Evolutionary conservation across 2,888 invertebrate genomes (phyloP).

Genomic region (Coelogynopora nodosa): DNA sequence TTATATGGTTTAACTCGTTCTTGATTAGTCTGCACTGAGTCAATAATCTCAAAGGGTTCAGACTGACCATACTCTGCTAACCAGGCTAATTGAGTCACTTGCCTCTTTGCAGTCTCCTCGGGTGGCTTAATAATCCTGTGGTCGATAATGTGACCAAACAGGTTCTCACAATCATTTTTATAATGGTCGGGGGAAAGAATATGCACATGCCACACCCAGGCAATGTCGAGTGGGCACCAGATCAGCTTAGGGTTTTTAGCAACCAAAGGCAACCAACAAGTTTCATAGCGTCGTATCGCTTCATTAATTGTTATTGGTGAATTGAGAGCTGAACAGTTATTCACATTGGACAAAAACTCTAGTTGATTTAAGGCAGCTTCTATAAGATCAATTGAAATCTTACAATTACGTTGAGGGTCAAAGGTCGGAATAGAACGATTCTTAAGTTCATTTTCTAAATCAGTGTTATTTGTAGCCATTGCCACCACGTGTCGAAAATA

Average conservation of each 20-base stretch:
- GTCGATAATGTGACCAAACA: slow-evolving; percentile 58
- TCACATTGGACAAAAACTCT: slow-evolving; percentile 6
- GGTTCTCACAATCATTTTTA: slow-evolving; percentile 53
- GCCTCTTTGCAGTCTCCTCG: neutral
- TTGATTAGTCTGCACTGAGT: slow-evolving; percentile 42
- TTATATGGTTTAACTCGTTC: slow-evolving; percentile 43
- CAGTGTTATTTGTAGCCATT: no score
- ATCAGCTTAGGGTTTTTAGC: slow-evolving; percentile 51
- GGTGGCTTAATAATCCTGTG: slow-evolving; percentile 56
- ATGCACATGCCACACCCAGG: slow-evolving; percentile 64
- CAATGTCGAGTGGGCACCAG: slow-evolving; percentile 63
- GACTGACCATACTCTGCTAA: slow-evolving; percentile 26
- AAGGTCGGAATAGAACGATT: no score
- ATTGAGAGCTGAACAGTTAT: slow-evolving; percentile 6
- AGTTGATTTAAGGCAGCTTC: slow-evolving; percentile 35
- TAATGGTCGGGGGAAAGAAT: slow-evolving; percentile 58
- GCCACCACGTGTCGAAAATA: no score
- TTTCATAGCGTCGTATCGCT: slow-evolving; percentile 63
- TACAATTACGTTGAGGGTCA: no score
- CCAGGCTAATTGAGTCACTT: neutral
- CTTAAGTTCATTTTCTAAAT: no score
- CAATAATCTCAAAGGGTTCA: slow-evolving; percentile 54
- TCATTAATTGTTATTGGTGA: slow-evolving; percentile 52
- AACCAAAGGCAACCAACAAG: slow-evolving; percentile 63
- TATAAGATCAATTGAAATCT: neutral